Percentiles rank a stretch among this genome's conserved stretches.
Conservation (phyloP, 2,113 vertebrate genomes). For the Dinomys branickii region DNA sequence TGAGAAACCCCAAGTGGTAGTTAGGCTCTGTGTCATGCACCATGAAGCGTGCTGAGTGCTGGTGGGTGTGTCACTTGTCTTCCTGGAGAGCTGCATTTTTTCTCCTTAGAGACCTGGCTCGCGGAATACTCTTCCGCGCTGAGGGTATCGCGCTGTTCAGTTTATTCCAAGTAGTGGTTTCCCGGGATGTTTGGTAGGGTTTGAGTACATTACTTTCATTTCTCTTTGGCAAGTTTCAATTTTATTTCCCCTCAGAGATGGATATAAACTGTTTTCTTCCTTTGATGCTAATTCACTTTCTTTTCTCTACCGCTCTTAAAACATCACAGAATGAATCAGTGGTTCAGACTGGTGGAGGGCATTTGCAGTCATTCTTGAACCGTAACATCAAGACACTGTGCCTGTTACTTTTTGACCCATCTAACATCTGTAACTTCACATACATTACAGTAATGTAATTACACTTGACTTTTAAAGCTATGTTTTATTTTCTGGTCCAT, state of each 20-base stretch:
- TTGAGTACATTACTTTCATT: neutral
- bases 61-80: neutral
- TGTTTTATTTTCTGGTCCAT: neutral
- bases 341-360: neutral
- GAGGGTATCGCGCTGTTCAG: neutral
- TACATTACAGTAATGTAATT: neutral
- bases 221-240: neutral
- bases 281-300: slow-evolving; percentile 23
- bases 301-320: slow-evolving; percentile 33
- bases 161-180: neutral
- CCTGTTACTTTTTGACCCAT: neutral
- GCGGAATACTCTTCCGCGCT: neutral
- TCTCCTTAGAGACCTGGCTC: neutral
- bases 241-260: slow-evolving; percentile 26
- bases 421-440: neutral
- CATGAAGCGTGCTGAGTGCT: neutral
- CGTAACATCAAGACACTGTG: neutral
- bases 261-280: neutral
- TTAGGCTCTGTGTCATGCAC: neutral
- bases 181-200: neutral
- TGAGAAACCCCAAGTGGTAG: neutral
- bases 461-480: neutral
- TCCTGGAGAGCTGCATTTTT: neutral
- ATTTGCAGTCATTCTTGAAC: slow-evolving; percentile 50
- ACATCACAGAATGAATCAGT: neutral